phyloP scores from a whole-genome alignment of 2,113 vertebrate genomes.

The Rostratula benghalensis region DNA sequence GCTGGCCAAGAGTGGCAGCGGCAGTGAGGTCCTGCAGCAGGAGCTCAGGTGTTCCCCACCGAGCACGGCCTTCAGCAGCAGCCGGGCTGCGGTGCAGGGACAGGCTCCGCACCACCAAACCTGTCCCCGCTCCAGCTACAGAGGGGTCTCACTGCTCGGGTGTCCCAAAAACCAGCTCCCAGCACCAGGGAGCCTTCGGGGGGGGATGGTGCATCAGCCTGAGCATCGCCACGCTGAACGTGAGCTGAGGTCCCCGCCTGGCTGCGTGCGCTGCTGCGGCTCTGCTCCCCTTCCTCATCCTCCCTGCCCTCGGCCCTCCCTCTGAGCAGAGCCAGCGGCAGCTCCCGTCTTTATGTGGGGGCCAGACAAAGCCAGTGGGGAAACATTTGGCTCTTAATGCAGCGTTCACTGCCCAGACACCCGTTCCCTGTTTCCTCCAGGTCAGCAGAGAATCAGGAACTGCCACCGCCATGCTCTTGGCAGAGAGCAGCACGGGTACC shows the following conservation, averaged over 20 bases:
- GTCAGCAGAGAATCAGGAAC: constrained; percentile 67
- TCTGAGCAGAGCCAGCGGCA: background rate
- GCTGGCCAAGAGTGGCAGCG: background rate
- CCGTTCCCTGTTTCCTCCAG: constrained; percentile 63
- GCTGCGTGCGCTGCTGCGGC: background rate
- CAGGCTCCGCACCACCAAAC: background rate
- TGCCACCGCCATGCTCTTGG: constrained; percentile 56
- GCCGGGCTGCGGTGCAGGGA: background rate
- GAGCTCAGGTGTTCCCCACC: background rate
- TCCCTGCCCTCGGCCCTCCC: background rate
- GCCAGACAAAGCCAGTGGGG: background rate
- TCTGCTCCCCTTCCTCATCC: background rate
- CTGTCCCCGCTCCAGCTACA: background rate
- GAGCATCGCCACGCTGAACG: background rate
- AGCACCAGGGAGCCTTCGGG: background rate
- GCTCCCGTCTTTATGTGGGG: background rate
- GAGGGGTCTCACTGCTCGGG: background rate
- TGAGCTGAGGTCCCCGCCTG: background rate
- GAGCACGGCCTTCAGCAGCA: background rate
- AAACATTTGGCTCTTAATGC: background rate
- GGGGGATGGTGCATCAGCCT: background rate
- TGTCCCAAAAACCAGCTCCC: background rate
- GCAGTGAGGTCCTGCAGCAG: background rate
- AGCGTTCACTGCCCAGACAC: constrained; percentile 41
- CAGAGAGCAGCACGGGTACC: constrained; percentile 57